A percentile compares a stretch with the other conserved stretches of the same genome.
Conservation (phyloP, 1,140 invertebrate species). For the Formica exsecta region DNA sequence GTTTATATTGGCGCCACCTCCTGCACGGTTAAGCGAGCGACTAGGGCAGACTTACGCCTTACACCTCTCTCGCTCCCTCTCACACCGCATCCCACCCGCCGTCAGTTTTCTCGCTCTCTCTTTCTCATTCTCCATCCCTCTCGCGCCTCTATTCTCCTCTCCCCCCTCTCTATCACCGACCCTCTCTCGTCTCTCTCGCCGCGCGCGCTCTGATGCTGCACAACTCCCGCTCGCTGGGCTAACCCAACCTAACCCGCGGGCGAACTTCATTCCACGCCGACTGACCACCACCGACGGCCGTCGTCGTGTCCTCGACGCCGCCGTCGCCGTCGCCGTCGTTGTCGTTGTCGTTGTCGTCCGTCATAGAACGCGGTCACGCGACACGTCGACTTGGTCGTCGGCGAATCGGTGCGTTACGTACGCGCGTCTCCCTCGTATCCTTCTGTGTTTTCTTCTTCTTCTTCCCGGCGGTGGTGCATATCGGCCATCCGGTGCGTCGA, state of each 20-base stretch:
- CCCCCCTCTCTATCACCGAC: slow-evolving; percentile 68
- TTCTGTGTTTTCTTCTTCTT: slow-evolving; percentile 17
- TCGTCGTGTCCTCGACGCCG: slow-evolving; percentile 78
- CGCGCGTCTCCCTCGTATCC: slow-evolving; percentile 27
- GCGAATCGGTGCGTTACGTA: slow-evolving; percentile 27
- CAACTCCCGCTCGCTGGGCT: slow-evolving; percentile 79
- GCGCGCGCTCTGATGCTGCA: slow-evolving; percentile 82
- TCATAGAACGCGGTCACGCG: slow-evolving; percentile 73
- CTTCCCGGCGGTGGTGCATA: slow-evolving; percentile 12
- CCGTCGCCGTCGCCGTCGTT: slow-evolving; percentile 53
- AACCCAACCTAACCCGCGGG: slow-evolving; percentile 85
- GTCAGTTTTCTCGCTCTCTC: slow-evolving; percentile 21
- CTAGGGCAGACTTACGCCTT: slow-evolving; percentile 86
- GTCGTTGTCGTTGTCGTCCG: slow-evolving; percentile 42
- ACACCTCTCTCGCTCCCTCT: slow-evolving; percentile 70
- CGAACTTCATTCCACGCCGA: slow-evolving; percentile 86
- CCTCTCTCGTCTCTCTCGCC: slow-evolving; percentile 70
- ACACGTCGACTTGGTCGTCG: slow-evolving; percentile 48
- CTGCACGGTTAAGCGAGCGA: slow-evolving; percentile 82
- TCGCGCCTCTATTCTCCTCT: slow-evolving; percentile 63
- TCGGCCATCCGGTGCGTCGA: slow-evolving; percentile 32
- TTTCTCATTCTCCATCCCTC: slow-evolving; percentile 61
- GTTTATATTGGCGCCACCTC: slow-evolving; percentile 87
- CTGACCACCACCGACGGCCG: slow-evolving; percentile 87
- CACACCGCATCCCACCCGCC: slow-evolving; percentile 20